Percentiles rank a stretch among this genome's conserved stretches.
These are phyloP conservation scores for Sarcophilus harrisii DNA, from an alignment of 2,797 vertebrate genomes.

Conservation along the genomic window DNA sequence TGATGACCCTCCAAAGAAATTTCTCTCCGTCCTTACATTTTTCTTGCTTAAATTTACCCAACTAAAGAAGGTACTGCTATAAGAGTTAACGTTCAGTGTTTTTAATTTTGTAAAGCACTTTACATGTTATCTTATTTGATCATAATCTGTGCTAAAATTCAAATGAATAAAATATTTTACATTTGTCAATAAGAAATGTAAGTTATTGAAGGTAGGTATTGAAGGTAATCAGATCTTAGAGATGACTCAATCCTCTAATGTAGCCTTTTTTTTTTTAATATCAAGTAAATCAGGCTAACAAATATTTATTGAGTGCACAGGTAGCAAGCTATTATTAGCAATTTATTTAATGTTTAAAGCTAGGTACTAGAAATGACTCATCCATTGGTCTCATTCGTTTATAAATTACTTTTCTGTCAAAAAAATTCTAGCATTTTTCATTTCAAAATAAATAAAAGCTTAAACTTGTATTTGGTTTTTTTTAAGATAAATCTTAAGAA, in stretches of 20 bases:
- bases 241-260: neutral
- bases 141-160: neutral
- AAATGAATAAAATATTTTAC: neutral
- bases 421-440: conserved; percentile 51
- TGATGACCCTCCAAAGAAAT: conserved; percentile 26
- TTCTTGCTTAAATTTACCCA: conserved; percentile 47
- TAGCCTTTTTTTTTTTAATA: neutral
- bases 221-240: neutral
- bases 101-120: neutral
- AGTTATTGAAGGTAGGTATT: neutral
- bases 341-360: conserved; percentile 45
- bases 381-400: conserved; percentile 25
- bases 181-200: conserved; percentile 14
- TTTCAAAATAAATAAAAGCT: conserved; percentile 54
- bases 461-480: conserved; percentile 49
- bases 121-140: neutral
- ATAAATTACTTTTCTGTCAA: conserved; percentile 60
- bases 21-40: conserved; percentile 23
- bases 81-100: neutral
- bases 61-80: neutral
- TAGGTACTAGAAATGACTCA: neutral
- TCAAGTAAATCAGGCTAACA: conserved; percentile 6
- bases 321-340: conserved; percentile 42
- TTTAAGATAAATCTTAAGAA: conserved; percentile 48
- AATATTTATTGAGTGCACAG: conserved; percentile 49